Base-by-base conservation (phyloP, 2,797 vertebrate genomes). In the Heterohyrax brucei region DNA sequence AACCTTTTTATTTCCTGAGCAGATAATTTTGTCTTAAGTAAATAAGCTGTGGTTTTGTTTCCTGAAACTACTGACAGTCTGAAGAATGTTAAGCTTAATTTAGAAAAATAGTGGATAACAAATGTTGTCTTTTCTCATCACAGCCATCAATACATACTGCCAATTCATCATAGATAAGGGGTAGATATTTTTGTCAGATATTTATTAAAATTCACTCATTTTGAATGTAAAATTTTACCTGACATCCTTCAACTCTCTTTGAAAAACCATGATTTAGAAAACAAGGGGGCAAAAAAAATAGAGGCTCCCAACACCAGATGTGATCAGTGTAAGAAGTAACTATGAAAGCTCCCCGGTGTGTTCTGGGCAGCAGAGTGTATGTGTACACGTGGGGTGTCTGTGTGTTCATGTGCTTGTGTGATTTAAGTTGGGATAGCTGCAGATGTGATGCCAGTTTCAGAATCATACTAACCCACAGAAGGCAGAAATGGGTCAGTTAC, bases 131-230 rank as follows among this genome's bases (percentile, higher is more conserved):
- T 95, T 87, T 93, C 46, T 84, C 70, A 91, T 97, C 75, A 86
- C 95, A 89, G 96, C 62, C 97, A 97, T 98, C 96, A 81, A 91
- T 93, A 89, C 85, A 91, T 96, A 92, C 92, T 84, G 62, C 89
- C 87, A 96, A 73, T 70, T 95, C 95, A 96, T 97, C 91, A 97
- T 94, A 96, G 97, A 97, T 97, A 97, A 97, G 73, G 97, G 97
- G 97, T 97, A 96, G 96, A 98, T 97, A 96, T 98, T 98, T 97
- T 97, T 98, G 84, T 96, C 77, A 96, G 82, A 89, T 96, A 84
- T 89, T 95, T 95, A 72, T 95, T 95, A 95, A 97, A 95, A 72
- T 94, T 87, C 44, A 61, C 96, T 82, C 56, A 75, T 78, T 89
- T 94, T 92, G 93, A 78, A 86, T 93, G 61, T 95, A 89, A 97